Conservation (phyloP, 2,888 invertebrate genomes). For the Cantharis nigra region DNA sequence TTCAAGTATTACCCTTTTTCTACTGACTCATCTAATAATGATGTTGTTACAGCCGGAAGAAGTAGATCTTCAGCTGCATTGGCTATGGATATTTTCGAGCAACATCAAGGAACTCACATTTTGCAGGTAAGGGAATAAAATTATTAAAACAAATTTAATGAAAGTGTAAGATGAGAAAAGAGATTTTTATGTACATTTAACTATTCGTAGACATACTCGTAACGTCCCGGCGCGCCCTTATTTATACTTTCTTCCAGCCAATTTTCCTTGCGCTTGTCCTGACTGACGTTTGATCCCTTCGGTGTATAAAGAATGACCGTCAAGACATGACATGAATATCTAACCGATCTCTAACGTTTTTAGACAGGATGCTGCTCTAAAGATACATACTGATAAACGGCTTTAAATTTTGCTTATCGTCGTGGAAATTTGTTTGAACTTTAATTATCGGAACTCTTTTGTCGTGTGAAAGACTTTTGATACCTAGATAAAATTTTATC, state of each 20-base stretch:
- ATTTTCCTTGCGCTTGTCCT: conserved; percentile 46
- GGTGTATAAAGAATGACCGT: conserved; percentile 57
- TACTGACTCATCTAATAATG: conserved; percentile 36
- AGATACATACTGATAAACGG: conserved; percentile 44
- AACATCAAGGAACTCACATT: conserved; percentile 97
- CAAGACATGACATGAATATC: conserved; percentile 55
- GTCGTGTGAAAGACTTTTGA: neutral
- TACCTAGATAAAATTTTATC: neutral
- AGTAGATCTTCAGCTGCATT: conserved; percentile 69
- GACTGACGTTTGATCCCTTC: conserved; percentile 51
- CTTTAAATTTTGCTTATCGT: conserved; percentile 26
- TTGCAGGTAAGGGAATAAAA: conserved; percentile 73
- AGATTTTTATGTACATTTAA: neutral
- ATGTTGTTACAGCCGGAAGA: conserved; percentile 73
- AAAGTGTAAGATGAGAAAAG: conserved; percentile 16
- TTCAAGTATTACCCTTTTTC: conserved; percentile 39
- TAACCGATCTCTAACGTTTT: conserved; percentile 43
- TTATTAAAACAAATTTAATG: neutral
- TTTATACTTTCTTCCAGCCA: conserved; percentile 50
- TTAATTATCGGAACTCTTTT: neutral
- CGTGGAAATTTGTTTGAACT: conserved; percentile 13
- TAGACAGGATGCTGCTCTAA: conserved; percentile 39
- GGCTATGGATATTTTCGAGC: conserved; percentile 90
- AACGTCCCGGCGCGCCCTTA: conserved; percentile 45
- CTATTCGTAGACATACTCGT: conserved; percentile 29